Conservation (phyloP, 1,140 invertebrate species). For the Pollicipes pollicipes region DNA sequence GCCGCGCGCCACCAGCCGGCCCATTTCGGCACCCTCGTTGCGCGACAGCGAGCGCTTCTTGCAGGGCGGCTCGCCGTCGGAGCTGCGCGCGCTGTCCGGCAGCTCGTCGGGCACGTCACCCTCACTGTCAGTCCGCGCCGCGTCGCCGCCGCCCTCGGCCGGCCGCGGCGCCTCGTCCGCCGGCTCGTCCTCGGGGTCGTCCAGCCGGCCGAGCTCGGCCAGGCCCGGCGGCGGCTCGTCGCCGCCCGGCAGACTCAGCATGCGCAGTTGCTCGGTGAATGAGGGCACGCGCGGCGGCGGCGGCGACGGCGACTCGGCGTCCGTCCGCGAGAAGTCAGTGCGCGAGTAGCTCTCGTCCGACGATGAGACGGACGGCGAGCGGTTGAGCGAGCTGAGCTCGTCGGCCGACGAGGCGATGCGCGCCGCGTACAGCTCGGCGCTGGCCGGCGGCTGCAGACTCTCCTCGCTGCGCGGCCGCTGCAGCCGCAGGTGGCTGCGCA, state of each 20-base stretch:
- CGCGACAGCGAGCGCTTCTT: background rate
- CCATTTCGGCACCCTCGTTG: background rate
- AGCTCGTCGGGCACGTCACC: background rate
- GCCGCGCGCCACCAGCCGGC: background rate
- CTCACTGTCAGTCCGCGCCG: background rate
- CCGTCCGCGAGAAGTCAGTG: slow-evolving; percentile 31
- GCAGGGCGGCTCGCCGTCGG: background rate
- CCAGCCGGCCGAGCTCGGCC: background rate
- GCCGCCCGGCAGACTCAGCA: background rate
- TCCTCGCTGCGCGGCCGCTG: slow-evolving; percentile 43
- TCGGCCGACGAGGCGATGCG: slow-evolving; percentile 51
- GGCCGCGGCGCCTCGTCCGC: background rate
- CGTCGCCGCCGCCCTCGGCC: too few relatives aligned
- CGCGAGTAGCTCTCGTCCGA: slow-evolving; percentile 61
- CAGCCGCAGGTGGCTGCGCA: slow-evolving; percentile 18
- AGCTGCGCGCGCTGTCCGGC: background rate
- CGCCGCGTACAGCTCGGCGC: slow-evolving; percentile 19
- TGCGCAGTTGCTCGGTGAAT: background rate
- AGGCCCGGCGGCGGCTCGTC: background rate
- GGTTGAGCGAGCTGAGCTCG: slow-evolving; percentile 55
- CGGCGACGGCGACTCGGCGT: slow-evolving; percentile 39
- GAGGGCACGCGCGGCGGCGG: slow-evolving; percentile 23
- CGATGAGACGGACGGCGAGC: slow-evolving; percentile 55
- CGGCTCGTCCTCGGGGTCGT: background rate
- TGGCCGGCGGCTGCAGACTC: slow-evolving; percentile 34